Base-by-base conservation (phyloP, 2,797 vertebrate species). In the Orestias chungarensis region DNA sequence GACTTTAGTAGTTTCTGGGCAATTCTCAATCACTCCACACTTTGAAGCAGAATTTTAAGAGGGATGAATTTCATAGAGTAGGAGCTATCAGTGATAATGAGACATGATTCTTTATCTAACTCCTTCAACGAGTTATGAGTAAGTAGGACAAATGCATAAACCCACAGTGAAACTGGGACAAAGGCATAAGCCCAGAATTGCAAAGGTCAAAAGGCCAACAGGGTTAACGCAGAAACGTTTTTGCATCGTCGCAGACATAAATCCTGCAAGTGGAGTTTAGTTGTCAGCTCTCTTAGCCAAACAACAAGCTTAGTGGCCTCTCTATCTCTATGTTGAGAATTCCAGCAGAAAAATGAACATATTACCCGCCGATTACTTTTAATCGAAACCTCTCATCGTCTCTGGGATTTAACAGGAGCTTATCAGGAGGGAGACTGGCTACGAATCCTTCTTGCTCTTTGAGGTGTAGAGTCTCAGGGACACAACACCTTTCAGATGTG, bases 361-460 rank as follows among this genome's bases (percentile, higher is more conserved):
- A 88, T 85, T 85, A 62, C 71, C 87, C 44, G 87, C 88, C 92
- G 86, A 91, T 93, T 92, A 93, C 91, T 93, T 64, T 90, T 91
- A 93, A 93, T 93, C 74, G 76, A 92, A n/a, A 92, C 82, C 82
- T 73, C 52, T 71, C 9, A 23, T 15, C 46, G 7, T 88, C 82
- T 82, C 65, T 76, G 72, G 82, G 78, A 87, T 89, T 91, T 90
- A 74, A 85, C 81, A 76, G 82, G 74, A 71, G 85, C 89, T 93
- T 94, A 92, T 94, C 91, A 38, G 82, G 86, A 83, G 74, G 83
- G 75, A 81, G 88, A 74, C 85, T 85, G 83, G 82, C 91, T 90
- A 86, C 66, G 84, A 89, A 91, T 92, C 87, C 71, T 80, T 91
- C 87, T 85, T 82, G 81, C 87, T 90, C 55, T 49, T 77, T 84